Evolutionary conservation across 1,140 invertebrate genomes (phyloP), one percentile per base, ranked within the genome.

Genomic region (Aphelenchoides besseyi): DNA sequence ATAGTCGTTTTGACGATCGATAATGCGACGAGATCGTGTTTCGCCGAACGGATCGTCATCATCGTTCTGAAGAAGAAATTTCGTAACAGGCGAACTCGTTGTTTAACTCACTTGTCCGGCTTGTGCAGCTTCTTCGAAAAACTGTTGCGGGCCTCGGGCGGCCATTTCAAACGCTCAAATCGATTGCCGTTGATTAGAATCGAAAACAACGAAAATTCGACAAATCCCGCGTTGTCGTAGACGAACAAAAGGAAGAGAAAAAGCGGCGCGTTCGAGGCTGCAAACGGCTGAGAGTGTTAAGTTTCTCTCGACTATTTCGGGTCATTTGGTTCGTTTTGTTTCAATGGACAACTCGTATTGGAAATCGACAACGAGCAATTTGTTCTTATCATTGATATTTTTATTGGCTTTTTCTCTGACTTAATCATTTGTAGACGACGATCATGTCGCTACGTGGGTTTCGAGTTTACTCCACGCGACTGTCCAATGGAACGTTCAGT

Each of bases 21-120:
- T 92, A 85, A 98, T 94, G 2, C 91, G 94, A 69, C 84, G 85
- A 26, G 92, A 91, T 73, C 93, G 88, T 84, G 93, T 90, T 76
- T 97, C 94, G 28, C 92, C 94, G 89, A 98, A 92, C 1, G 95
- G 95, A 88, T 98, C 95, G 88, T 91, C 92, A 86, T 97, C 94
- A 91, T 95, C 82, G 63, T 88, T 62, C 75, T 76, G 86, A 41
- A 79, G 82, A 81, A 76, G 78, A 82, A 59, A 59, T 59, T 59
- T 18, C 55, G 5, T 33, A 59, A 59, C 5, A 59, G 5, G 37
- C n/a, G n/a, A 48, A 48, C 41, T 12, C 12, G 41, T 12, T 12
- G 41, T 48, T 59, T 59, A 8, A 36, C 62, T 68, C 26, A 68
- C 75, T 3, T 79, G 74, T 5, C 32, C 53, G 26, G 74, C 62